phyloP scores from a whole-genome alignment of 2,797 vertebrate genomes.

The Mormyrus proboscirostris region DNA sequence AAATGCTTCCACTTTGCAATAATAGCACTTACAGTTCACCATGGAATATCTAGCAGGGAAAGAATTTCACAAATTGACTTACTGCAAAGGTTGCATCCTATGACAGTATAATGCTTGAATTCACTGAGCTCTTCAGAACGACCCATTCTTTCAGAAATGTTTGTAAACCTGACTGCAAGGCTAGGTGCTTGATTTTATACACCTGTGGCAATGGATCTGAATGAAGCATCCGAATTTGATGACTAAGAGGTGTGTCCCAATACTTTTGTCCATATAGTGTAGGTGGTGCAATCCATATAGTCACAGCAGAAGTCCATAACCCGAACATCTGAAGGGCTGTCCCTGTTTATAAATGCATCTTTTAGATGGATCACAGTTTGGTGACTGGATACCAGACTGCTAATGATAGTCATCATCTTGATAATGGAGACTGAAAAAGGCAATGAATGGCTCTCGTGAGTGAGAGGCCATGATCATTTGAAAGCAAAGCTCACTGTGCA shows the following conservation, averaged over 20 bases:
- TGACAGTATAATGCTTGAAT: not conserved
- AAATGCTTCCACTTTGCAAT: not conserved
- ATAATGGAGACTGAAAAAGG: conserved; percentile 12
- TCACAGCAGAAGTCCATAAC: not conserved
- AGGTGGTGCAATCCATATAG: not conserved
- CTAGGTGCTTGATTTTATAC: not conserved
- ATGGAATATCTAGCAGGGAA: not conserved
- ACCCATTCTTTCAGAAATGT: not conserved
- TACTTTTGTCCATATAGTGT: not conserved
- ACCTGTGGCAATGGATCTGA: not conserved
- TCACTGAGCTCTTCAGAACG: not conserved
- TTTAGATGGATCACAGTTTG: not conserved
- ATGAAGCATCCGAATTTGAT: not conserved
- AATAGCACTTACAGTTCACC: not conserved
- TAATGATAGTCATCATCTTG: conserved; percentile 3
- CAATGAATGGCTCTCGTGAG: conserved; percentile 12
- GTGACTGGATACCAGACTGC: not conserved
- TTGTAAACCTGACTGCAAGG: not conserved
- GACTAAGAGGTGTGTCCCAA: not conserved
- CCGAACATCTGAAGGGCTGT: not conserved
- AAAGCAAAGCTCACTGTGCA: conserved; percentile 2
- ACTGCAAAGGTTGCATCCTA: not conserved
- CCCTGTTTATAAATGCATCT: not conserved
- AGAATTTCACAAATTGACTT: not conserved
- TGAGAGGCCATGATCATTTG: conserved; percentile 12